phyloP scores from a whole-genome alignment of 2,888 invertebrate species.

The Nomada hirtipes region DNA sequence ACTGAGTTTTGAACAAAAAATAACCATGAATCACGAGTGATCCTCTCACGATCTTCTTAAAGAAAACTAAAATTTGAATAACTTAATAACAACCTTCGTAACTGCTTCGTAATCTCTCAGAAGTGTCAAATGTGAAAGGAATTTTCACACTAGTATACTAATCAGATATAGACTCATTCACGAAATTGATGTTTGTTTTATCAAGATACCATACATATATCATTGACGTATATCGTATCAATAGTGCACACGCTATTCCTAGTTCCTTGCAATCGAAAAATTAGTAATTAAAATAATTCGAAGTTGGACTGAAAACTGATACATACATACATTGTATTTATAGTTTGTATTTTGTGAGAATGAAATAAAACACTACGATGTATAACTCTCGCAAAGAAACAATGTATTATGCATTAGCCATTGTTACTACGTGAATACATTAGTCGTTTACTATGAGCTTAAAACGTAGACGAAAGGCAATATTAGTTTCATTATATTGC shows the following conservation, averaged over 20 bases:
- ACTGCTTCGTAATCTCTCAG: not conserved
- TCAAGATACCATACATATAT: not conserved
- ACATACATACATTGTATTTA: not conserved
- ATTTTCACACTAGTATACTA: not conserved
- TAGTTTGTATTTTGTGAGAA: not conserved
- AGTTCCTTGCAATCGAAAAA: too few relatives aligned
- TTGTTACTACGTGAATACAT: not conserved
- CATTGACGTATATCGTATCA: too few relatives aligned
- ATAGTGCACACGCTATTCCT: too few relatives aligned
- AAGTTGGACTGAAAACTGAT: not conserved
- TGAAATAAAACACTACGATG: not conserved
- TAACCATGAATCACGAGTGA: too few relatives aligned
- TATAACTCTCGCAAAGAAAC: not conserved
- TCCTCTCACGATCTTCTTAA: not conserved
- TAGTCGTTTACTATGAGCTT: too few relatives aligned
- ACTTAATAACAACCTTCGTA: not conserved
- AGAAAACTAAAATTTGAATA: not conserved
- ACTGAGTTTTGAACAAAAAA: not conserved
- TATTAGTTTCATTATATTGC: not conserved
- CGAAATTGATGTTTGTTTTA: conserved; percentile 3
- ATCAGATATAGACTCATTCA: conserved; percentile 30
- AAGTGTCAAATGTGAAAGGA: not conserved
- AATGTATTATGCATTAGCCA: not conserved
- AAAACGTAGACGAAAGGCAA: not conserved
- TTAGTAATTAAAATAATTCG: not conserved